These are phyloP conservation scores for Sylvicola cinctus DNA, from an alignment of 2,888 invertebrate genomes.

Conservation along the genomic window DNA sequence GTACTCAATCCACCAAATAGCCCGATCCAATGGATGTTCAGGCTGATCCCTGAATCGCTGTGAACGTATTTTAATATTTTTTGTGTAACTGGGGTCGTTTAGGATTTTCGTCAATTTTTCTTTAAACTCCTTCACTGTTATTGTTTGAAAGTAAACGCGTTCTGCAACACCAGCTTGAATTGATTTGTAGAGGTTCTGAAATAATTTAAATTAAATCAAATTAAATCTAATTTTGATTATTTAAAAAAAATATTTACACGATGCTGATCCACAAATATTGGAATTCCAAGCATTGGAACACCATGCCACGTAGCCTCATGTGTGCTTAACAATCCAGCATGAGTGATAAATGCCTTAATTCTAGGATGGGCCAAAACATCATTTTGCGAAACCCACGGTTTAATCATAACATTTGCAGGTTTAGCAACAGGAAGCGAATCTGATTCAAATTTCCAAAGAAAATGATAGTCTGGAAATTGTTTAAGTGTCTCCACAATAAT, in stretches of 20 bases:
- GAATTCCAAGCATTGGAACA: slow-evolving; percentile 17
- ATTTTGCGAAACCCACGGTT: slow-evolving; percentile 29
- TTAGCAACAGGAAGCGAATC: slow-evolving; percentile 11
- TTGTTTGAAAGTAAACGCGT: no score
- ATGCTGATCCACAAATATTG: slow-evolving; percentile 15
- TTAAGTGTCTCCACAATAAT: slow-evolving; percentile 14
- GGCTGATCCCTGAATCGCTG: slow-evolving; percentile 3
- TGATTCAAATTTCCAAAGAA: slow-evolving; percentile 22
- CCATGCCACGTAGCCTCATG: slow-evolving; percentile 18
- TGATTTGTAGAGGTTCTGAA: no score
- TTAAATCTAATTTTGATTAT: no score
- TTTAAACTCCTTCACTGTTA: no score
- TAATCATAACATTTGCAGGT: slow-evolving; percentile 25
- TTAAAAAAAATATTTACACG: no score
- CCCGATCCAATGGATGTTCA: slow-evolving; percentile 8
- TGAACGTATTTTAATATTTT: slow-evolving; percentile 1
- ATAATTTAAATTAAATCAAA: no score
- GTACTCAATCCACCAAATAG: slow-evolving; percentile 14
- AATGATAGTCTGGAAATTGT: slow-evolving; percentile 15
- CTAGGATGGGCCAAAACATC: slow-evolving; percentile 23
- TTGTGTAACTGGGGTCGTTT: no score
- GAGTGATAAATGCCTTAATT: slow-evolving; percentile 15
- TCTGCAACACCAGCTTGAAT: no score
- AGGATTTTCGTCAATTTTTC: no score
- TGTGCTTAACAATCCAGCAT: slow-evolving; percentile 16